phyloP scores from a whole-genome alignment of 1,140 invertebrate species.

The Drosophila truncata region DNA sequence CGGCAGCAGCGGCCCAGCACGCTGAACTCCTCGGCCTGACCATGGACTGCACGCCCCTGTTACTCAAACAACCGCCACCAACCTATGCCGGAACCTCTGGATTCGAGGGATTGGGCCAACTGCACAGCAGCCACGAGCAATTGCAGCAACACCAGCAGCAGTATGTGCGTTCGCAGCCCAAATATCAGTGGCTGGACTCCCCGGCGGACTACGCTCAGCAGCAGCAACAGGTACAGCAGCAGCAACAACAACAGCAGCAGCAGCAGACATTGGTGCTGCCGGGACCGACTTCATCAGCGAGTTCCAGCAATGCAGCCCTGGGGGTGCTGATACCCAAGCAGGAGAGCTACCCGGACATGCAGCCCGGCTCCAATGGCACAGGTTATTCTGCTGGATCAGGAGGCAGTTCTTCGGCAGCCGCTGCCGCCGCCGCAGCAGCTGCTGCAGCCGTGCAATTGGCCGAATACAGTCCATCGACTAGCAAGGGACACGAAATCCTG shows the following conservation, averaged over 20 bases:
- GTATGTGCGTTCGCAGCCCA: conserved; percentile 83
- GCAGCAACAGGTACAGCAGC: conserved; percentile 53
- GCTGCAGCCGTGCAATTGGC: conserved; percentile 90
- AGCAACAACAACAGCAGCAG: conserved; percentile 55
- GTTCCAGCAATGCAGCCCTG: conserved; percentile 76
- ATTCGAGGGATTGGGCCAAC: conserved; percentile 72
- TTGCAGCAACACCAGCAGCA: conserved; percentile 74
- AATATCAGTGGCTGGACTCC: conserved; percentile 88
- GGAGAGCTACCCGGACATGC: conserved; percentile 86
- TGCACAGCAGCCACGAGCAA: conserved; percentile 75
- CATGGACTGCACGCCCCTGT: conserved; percentile 86
- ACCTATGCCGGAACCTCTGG: conserved; percentile 85
- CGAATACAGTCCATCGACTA: conserved; percentile 97
- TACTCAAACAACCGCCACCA: conserved; percentile 86
- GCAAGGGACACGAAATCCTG: conserved; percentile 97
- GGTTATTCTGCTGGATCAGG: conserved; percentile 58
- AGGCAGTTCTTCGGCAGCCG: conserved; percentile 40
- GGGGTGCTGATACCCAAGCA: conserved; percentile 90
- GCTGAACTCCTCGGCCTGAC: conserved; percentile 88
- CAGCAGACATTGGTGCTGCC: conserved; percentile 86
- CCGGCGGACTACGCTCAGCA: conserved; percentile 81
- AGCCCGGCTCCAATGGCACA: conserved; percentile 66
- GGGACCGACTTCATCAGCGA: conserved; percentile 86
- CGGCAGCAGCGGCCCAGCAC: conserved; percentile 77
- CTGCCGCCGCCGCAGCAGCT: conserved; percentile 56